Evolutionary conservation across 2,888 invertebrate genomes (phyloP).

Genomic region (Noctua fimbriata): DNA sequence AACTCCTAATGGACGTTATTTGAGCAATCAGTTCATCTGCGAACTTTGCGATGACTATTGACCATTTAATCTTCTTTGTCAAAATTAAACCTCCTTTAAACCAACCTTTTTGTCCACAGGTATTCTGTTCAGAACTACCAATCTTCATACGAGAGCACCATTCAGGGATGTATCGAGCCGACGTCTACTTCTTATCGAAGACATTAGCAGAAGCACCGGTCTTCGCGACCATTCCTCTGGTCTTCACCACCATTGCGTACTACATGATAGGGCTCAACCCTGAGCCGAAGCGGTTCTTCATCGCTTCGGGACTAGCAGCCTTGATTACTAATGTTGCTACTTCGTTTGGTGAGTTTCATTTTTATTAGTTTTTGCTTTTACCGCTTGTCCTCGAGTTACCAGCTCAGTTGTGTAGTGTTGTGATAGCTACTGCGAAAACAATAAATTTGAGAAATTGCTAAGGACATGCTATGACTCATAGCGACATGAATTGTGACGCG

Average conservation of each 20-base stretch:
- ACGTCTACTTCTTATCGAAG: conserved; percentile 97
- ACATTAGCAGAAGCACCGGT: conserved; percentile 97
- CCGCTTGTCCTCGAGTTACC: not conserved
- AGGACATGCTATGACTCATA: not conserved
- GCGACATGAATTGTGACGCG: not conserved
- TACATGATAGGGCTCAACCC: conserved; percentile 97
- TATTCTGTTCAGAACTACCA: conserved; percentile 97
- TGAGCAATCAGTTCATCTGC: not conserved
- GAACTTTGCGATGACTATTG: not conserved
- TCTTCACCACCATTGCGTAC: conserved; percentile 96
- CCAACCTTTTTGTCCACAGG: conserved; percentile 87
- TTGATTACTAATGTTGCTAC: conserved; percentile 97
- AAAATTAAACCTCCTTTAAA: not conserved
- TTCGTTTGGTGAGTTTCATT: conserved; percentile 93
- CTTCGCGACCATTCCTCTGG: conserved; percentile 94
- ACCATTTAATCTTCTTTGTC: not conserved
- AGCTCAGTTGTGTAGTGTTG: not conserved
- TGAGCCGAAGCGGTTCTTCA: conserved; percentile 92
- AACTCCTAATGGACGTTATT: not conserved
- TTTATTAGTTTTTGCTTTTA: not conserved
- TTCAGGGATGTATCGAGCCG: conserved; percentile 97
- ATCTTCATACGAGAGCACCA: conserved; percentile 97
- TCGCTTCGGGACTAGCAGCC: conserved; percentile 93
- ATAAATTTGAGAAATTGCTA: not conserved
- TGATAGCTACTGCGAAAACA: no score